Evolutionary conservation across 2,113 vertebrate species (phyloP).

Genomic region (Entelurus aequoreus): DNA sequence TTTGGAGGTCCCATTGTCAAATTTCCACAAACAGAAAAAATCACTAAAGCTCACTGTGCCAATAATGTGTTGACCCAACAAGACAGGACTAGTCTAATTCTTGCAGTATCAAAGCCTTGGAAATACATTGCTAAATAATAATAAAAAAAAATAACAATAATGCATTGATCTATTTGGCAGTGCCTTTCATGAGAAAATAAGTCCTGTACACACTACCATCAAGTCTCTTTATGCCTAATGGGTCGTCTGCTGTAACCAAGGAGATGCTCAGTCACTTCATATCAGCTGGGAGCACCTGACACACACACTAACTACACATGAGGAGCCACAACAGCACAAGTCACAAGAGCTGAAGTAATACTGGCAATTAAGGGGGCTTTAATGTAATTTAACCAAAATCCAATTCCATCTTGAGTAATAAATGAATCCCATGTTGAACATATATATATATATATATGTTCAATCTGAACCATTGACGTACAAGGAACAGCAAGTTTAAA

Average conservation of each 20-base stretch:
- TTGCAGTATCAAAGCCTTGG: conserved; percentile 16
- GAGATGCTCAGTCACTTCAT: conserved; percentile 47
- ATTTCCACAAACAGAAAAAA: conserved; percentile 13
- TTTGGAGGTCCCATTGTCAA: not conserved
- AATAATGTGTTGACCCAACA: conserved; percentile 35
- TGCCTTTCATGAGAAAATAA: conserved; percentile 5
- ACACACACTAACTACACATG: conserved; percentile 10
- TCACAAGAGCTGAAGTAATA: not conserved
- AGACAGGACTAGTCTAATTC: conserved; percentile 30
- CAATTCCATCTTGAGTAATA: not conserved
- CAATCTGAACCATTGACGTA: not conserved
- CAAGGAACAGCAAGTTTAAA: not conserved
- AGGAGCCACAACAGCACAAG: conserved; percentile 2
- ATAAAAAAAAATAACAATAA: not conserved
- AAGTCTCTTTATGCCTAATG: conserved; percentile 23
- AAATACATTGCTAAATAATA: conserved; percentile 13
- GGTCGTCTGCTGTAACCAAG: conserved; percentile 39
- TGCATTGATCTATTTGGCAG: not conserved
- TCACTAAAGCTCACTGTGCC: conserved; percentile 16
- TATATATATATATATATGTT: too few relatives aligned
- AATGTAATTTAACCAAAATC: not conserved
- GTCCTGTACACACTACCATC: conserved; percentile 17
- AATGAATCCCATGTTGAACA: not conserved
- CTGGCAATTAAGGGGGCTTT: not conserved
- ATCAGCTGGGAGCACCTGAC: conserved; percentile 57